Percentiles rank a stretch among this genome's conserved stretches.
Conservation (phyloP, 2,113 vertebrate species). For the Elachura formosa region DNA sequence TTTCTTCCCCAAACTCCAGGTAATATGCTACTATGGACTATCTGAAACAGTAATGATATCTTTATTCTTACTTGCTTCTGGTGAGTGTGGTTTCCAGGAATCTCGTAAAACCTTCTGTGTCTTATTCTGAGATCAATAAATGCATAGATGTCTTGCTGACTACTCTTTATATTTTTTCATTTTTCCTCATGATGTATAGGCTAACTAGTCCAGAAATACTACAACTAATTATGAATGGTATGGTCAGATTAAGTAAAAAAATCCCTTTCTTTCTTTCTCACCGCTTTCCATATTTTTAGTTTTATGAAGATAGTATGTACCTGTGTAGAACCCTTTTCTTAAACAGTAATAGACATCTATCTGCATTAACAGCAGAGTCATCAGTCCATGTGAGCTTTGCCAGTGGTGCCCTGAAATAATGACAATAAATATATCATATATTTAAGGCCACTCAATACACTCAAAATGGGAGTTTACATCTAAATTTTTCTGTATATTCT, state of each 20-base stretch:
- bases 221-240: neutral
- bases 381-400: neutral
- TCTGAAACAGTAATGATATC: neutral
- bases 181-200: neutral
- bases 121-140: neutral
- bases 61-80: neutral
- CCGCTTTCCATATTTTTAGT: neutral
- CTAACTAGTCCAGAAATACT: neutral
- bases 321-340: neutral
- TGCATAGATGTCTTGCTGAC: neutral
- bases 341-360: neutral
- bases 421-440: neutral
- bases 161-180: rapidly evolving
- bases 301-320: neutral
- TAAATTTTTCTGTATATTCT: neutral
- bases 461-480: neutral
- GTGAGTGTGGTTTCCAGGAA: neutral
- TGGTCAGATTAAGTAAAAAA: neutral
- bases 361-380: neutral
- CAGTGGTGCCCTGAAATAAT: neutral
- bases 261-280: neutral
- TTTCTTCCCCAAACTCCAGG: neutral
- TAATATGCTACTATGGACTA: neutral
- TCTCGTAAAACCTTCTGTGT: neutral
- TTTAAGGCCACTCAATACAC: neutral